These are phyloP conservation scores for Mastomys natalensis DNA, from an alignment of 2,113 vertebrate species.

Conservation along the genomic window DNA sequence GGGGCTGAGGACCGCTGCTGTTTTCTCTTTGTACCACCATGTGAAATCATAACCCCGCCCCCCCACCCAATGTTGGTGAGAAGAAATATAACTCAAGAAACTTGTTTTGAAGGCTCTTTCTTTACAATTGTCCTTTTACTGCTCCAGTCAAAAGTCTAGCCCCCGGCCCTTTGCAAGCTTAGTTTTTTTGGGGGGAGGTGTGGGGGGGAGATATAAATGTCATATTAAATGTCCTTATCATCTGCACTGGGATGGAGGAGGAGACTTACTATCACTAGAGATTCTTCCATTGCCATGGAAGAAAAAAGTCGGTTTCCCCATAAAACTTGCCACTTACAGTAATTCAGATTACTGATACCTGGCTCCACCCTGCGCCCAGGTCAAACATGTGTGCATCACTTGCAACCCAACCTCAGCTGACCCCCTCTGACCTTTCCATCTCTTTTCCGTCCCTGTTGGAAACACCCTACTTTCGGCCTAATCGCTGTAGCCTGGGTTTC, in stretches of 20 bases:
- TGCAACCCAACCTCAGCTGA: not conserved
- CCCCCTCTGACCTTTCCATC: not conserved
- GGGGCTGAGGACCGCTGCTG: not conserved
- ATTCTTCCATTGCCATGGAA: not conserved
- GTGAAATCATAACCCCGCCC: not conserved
- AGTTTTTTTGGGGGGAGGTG: not conserved
- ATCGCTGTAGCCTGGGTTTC: not conserved
- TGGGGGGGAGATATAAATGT: not conserved
- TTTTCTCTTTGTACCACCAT: not conserved
- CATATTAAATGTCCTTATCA: not conserved
- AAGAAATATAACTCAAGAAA: not conserved
- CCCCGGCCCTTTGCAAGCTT: not conserved
- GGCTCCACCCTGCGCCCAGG: not conserved
- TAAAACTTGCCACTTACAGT: not conserved
- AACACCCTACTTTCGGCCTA: not conserved
- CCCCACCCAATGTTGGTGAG: not conserved
- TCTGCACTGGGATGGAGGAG: not conserved
- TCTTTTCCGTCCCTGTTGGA: not conserved
- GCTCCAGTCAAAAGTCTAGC: not conserved
- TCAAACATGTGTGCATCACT: not conserved
- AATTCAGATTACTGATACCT: not conserved
- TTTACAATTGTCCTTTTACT: not conserved
- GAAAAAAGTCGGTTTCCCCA: not conserved
- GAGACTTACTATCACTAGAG: not conserved
- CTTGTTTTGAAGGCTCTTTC: not conserved